Conservation (phyloP, 1,140 invertebrate species). For the Campoletis sonorensis region DNA sequence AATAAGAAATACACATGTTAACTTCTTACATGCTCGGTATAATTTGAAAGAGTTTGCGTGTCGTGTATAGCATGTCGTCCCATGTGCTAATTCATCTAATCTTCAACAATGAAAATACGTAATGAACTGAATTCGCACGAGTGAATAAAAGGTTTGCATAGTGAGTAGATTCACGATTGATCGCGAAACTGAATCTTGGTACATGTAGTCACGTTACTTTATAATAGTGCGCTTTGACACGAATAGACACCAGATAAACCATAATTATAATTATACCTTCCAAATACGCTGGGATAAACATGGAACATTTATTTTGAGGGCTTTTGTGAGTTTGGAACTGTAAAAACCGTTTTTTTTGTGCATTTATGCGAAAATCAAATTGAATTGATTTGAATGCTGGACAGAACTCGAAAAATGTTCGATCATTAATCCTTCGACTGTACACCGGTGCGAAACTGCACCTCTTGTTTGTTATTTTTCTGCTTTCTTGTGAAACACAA, state of each 20-base stretch:
- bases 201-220: background rate
- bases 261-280: too few species aligned
- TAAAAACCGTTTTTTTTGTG: too few species aligned
- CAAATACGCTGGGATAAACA: too few species aligned
- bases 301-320: too few species aligned
- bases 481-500: too few species aligned
- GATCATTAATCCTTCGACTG: too few species aligned
- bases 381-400: too few species aligned
- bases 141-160: slow-evolving; percentile 5
- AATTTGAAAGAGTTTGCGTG: slow-evolving; percentile 27
- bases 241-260: slow-evolving; percentile 6
- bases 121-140: slow-evolving; percentile 41
- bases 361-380: too few species aligned
- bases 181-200: slow-evolving; percentile 35
- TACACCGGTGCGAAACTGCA: too few species aligned
- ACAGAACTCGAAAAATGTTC: too few species aligned
- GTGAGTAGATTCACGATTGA: slow-evolving; percentile 21
- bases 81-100: slow-evolving; percentile 34
- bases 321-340: too few species aligned
- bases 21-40: slow-evolving; percentile 20
- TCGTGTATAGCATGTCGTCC: slow-evolving; percentile 7
- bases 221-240: slow-evolving; percentile 6
- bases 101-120: slow-evolving; percentile 42
- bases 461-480: too few species aligned
- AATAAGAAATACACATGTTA: background rate